Conservation (phyloP, 2,113 vertebrate genomes). For the Notiomystis cincta region DNA sequence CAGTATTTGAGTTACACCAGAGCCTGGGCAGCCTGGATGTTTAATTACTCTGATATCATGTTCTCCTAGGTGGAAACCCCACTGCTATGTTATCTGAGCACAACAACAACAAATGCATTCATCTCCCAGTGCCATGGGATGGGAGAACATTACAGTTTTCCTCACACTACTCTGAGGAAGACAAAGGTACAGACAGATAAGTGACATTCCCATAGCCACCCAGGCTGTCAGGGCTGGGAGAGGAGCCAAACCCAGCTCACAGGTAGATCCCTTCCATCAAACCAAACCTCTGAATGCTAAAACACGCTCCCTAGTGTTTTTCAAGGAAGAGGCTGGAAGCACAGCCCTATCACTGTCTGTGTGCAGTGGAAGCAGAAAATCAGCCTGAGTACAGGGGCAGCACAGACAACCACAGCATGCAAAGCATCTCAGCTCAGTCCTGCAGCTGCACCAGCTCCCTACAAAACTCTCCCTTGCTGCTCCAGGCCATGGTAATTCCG, state of each 20-base stretch:
- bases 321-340: background rate
- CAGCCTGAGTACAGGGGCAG: background rate
- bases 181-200: background rate
- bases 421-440: background rate
- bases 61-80: background rate
- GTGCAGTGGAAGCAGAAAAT: background rate
- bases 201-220: background rate
- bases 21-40: background rate
- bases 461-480: background rate
- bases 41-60: background rate
- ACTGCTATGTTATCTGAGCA: background rate
- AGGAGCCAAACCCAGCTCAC: background rate
- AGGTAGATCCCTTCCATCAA: background rate
- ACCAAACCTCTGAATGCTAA: background rate
- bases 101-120: background rate
- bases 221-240: background rate
- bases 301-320: background rate
- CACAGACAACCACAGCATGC: background rate
- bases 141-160: background rate
- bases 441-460: rapidly evolving
- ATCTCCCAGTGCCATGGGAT: background rate
- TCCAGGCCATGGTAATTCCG: background rate
- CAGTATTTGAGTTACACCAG: background rate
- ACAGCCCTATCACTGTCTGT: background rate
- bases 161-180: background rate